Evolutionary conservation across 2,888 invertebrate species (phyloP), one percentile per base, ranked within the genome.

Genomic region (Melikaiella ostensackeni): DNA sequence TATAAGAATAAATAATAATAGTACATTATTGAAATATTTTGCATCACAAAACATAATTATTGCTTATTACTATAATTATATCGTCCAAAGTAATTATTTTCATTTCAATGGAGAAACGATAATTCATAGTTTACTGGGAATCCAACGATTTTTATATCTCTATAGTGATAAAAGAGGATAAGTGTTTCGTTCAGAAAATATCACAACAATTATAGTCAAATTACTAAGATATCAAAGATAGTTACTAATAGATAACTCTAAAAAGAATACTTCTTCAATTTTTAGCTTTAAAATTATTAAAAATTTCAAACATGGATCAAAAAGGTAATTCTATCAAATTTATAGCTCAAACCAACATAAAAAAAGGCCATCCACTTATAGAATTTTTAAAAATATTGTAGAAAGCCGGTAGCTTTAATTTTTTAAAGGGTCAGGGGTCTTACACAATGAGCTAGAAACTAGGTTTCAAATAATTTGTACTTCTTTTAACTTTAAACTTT

Each of bases 201-300:
- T 42, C 38, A 38, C 16, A 63, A 64, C 42, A 24, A 64, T 38
- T 64, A 21, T 38, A 24, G 27, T 27, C 4, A 21, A 13, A 64
- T 64, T 38, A 64, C 63, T 64, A 64, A 64, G 38, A 21, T 35
- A 38, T 21, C 7, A 64, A 38, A 64, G 38, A 21, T 24, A 38
- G 21, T 42, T 64, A 38, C 21, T 38, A n/a, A n/a, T n/a, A n/a
- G n/a, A 64, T 24, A 21, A 38, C 21, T 30, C 6, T 11, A 27
- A 16, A 61, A 61, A 61, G 30, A 16, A 42, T 21, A 27, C 19
- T 46, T 19, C 6, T 19, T 0, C 6, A 19, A 16, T 46, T 46
- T 19, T 19, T 1, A 19, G 19, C 19, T 46, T 6, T 46, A n/a
- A 35, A 35, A 35, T 35, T 35, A 35, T 35, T 35, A 35, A 35